Conservation (phyloP, 2,113 vertebrate species). For the Oreochromis tanganicae region DNA sequence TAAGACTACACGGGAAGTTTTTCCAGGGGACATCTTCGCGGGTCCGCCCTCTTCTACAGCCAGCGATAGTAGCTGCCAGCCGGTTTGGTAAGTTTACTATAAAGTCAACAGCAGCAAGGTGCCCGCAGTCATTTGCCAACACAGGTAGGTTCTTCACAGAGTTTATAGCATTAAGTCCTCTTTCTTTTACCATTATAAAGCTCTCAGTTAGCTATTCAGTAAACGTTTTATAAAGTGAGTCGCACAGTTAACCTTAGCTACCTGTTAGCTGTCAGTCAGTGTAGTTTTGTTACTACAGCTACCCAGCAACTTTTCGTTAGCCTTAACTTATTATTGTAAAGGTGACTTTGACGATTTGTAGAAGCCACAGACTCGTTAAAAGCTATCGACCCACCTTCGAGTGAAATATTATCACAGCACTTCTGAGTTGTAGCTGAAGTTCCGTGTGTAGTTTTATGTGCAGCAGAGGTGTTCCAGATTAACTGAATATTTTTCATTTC, state of each 20-base stretch:
- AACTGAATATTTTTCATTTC: background rate
- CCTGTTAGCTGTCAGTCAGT: background rate
- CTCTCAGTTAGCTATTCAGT: background rate
- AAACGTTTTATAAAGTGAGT: background rate
- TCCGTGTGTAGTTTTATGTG: background rate
- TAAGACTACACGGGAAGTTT: no score
- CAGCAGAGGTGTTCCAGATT: background rate
- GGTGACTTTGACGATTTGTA: slow-evolving; percentile 18
- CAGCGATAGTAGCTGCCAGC: background rate
- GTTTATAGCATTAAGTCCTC: background rate
- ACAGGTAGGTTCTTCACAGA: background rate
- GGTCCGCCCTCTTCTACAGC: background rate
- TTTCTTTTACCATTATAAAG: background rate
- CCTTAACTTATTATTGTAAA: background rate
- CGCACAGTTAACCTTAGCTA: background rate
- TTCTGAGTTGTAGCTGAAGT: background rate
- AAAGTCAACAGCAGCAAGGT: background rate
- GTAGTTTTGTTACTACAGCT: background rate
- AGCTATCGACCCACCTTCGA: background rate
- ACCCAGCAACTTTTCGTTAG: background rate
- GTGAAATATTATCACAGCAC: background rate
- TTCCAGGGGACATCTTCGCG: background rate
- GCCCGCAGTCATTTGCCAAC: background rate
- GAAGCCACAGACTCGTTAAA: background rate
- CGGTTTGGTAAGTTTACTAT: background rate